Percentiles rank a stretch among this genome's conserved stretches.
Evolutionary conservation across 2,797 vertebrate genomes (phyloP).

Genomic region (Orestias chungarensis): DNA sequence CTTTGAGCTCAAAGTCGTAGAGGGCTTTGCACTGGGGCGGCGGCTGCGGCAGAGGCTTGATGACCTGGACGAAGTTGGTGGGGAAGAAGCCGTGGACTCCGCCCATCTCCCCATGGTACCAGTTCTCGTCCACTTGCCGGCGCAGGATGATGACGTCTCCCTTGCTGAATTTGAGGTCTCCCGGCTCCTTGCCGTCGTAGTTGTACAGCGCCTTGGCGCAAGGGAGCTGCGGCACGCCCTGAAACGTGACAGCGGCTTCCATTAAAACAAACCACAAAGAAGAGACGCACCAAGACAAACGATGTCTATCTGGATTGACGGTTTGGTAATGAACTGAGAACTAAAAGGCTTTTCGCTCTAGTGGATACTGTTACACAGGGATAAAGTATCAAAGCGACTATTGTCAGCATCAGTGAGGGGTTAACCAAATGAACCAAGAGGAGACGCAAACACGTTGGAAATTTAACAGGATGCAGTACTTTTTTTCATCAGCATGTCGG

Average conservation of each 20-base stretch:
- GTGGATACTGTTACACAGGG: background rate
- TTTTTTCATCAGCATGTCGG: background rate
- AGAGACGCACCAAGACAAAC: too few species aligned
- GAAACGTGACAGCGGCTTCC: constrained; percentile 26
- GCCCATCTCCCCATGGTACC: constrained; percentile 97
- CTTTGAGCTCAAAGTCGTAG: constrained; percentile 99
- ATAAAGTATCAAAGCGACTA: background rate
- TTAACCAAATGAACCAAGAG: background rate
- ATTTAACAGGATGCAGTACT: background rate
- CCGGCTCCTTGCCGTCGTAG: constrained; percentile 97
- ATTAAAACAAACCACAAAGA: background rate
- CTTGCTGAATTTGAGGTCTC: constrained; percentile 97
- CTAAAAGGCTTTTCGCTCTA: too few species aligned
- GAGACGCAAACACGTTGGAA: background rate
- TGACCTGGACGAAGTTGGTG: constrained; percentile 97
- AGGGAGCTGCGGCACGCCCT: constrained; percentile 95
- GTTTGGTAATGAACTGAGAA: too few species aligned
- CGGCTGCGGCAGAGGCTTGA: constrained; percentile 96
- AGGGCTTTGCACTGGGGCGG: constrained; percentile 98
- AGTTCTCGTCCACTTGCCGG: constrained; percentile 98
- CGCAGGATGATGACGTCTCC: constrained; percentile 97
- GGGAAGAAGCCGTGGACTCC: constrained; percentile 97
- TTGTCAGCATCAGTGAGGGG: background rate
- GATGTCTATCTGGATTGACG: background rate
- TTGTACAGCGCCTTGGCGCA: constrained; percentile 99